Conservation (phyloP, 2,113 vertebrate species). For the Hucho hucho region DNA sequence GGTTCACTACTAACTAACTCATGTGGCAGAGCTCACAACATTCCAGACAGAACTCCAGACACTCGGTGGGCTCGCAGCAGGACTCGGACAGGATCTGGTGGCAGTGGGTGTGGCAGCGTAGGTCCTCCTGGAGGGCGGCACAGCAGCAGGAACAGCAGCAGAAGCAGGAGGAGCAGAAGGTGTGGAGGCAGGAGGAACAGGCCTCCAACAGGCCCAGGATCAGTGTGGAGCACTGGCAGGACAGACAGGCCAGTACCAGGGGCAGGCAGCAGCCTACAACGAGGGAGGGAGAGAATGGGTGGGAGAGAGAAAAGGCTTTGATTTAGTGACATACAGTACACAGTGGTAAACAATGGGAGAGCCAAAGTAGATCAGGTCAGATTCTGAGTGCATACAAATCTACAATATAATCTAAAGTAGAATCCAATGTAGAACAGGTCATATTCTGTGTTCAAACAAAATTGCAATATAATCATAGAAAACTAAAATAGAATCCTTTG, state of each 20-base stretch:
- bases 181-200: conserved; percentile 28
- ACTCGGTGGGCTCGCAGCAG: conserved; percentile 66
- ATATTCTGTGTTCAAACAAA: too few species aligned
- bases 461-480: too few species aligned
- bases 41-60: conserved; percentile 74
- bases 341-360: too few species aligned
- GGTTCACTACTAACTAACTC: conserved; percentile 43
- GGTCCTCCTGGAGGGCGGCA: conserved; percentile 54
- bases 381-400: too few species aligned
- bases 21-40: conserved; percentile 66
- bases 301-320: background rate
- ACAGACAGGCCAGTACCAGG: conserved; percentile 69
- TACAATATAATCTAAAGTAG: too few species aligned
- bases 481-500: background rate
- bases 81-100: conserved; percentile 71
- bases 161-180: conserved; percentile 66
- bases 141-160: conserved; percentile 62
- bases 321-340: too few species aligned
- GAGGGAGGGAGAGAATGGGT: background rate
- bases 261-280: conserved; percentile 54
- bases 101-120: conserved; percentile 72
- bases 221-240: conserved; percentile 41
- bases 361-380: background rate
- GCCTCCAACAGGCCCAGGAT: conserved; percentile 54
- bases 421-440: too few species aligned